A percentile compares a stretch with the other conserved stretches of the same genome.
phyloP scores from a whole-genome alignment of 2,797 vertebrate species.

The Loriculus beryllinus region DNA sequence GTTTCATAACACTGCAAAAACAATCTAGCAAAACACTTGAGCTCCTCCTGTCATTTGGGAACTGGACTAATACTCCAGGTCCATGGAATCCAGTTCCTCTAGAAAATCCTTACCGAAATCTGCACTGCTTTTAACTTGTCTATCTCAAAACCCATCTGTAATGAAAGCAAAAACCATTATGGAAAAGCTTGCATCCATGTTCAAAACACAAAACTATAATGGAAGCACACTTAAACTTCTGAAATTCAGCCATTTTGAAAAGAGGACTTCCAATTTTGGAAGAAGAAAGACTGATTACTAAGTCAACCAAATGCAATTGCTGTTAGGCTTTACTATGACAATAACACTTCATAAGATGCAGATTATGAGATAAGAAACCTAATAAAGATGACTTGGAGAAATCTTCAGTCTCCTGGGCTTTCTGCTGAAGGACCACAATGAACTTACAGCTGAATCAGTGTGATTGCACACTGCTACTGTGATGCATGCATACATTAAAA shows the following conservation, averaged over 20 bases:
- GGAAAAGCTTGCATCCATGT: not conserved
- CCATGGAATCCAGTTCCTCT: not conserved
- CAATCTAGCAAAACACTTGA: not conserved
- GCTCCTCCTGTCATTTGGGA: not conserved
- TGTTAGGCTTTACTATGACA: not conserved
- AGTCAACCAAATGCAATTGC: conserved; percentile 1
- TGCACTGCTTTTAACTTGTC: not conserved
- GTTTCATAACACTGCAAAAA: not conserved
- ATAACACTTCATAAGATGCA: not conserved
- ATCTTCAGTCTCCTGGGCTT: not conserved
- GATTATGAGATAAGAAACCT: not conserved
- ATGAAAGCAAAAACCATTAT: not conserved
- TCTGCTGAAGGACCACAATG: not conserved
- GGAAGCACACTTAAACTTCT: not conserved
- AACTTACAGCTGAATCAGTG: not conserved
- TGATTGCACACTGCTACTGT: not conserved
- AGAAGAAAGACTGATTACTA: conserved; percentile 40
- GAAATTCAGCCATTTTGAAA: not conserved
- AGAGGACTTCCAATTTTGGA: not conserved
- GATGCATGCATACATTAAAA: not conserved
- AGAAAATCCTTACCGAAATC: not conserved
- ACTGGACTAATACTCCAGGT: not conserved
- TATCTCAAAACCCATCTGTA: not conserved
- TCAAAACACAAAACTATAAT: not conserved
- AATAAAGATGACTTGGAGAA: not conserved